Base-by-base conservation (phyloP, 2,113 vertebrate species). In the Odontophorus gujanensis region DNA sequence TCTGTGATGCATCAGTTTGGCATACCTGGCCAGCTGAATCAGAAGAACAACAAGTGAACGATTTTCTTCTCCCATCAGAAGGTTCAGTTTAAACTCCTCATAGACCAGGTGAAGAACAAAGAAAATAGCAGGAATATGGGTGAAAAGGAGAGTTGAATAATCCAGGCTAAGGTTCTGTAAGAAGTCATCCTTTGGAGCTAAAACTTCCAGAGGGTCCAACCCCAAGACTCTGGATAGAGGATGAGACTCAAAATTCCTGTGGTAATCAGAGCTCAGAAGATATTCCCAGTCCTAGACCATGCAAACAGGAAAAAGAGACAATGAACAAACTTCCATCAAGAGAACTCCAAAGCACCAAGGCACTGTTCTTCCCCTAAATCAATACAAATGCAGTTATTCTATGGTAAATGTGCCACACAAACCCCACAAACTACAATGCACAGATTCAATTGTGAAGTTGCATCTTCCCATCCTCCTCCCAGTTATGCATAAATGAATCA, bases 71-170 rank as follows among this genome's bases (percentile, higher is more conserved):
- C 98, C 98, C 98, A 99, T 99, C 12, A 99, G 97, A 85, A 98
- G 98, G 15, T 99, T 99, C 93, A 99, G 97, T 86, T 99, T 99
- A 69, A 99, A 97, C 81, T 99, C 99, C 95, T 99, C 99, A 1
- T 99, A 99, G 59, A 99, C 97, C 85, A 99, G 98, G 90, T 99
- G 99, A 84, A 99, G 98, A 32, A 99, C 98, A 91, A 98, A 99
- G 97, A 99, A 99, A 69, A 99, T 98, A 25, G 98, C 98, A 47
- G 99, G 99, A 62, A 99, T 98, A 83, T 99, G 98, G 87, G 97
- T 95, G 93, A 99, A 99, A 71, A 99, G 98, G 47, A 98, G 98
- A 8, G 98, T 98, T 20, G 98, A 98, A 67, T 98, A 98, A 97
- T 99, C 99, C 96, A 99, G 91, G 81, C 96, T 98, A 57, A 98